Percentiles rank a stretch among this genome's conserved stretches.
Conservation (phyloP, 2,888 invertebrate species). For the Phytoseiulus persimilis region DNA sequence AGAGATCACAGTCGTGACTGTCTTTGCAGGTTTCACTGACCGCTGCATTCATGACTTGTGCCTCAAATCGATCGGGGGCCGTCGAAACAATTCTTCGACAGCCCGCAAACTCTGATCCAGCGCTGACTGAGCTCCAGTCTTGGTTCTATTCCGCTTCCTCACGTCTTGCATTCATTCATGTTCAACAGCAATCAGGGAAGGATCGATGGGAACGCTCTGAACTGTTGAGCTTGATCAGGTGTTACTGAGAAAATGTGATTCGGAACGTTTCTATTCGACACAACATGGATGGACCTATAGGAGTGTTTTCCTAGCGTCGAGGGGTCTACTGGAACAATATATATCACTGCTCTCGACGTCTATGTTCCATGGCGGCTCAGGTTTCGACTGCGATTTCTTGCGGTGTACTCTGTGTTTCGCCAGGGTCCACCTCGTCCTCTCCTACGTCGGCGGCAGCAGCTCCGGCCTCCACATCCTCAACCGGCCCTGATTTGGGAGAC, state of each 20-base stretch:
- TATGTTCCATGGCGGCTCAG: neutral
- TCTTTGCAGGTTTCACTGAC: neutral
- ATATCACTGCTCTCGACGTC: neutral
- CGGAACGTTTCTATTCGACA: neutral
- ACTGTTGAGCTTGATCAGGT: neutral
- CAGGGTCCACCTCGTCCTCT: neutral
- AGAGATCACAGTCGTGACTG: neutral
- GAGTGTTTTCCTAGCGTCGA: neutral
- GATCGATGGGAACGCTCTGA: neutral
- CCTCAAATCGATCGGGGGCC: neutral
- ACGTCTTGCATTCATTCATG: neutral
- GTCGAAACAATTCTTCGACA: neutral
- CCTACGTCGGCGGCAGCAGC: slow-evolving; percentile 9
- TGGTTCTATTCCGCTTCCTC: neutral
- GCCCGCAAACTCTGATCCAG: neutral
- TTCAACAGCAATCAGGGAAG: neutral
- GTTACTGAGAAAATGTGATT: neutral
- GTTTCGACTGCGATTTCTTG: slow-evolving; percentile 36
- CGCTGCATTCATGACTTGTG: neutral
- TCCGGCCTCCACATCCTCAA: slow-evolving; percentile 9
- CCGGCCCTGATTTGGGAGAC: neutral
- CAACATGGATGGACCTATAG: neutral
- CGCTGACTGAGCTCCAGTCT: neutral
- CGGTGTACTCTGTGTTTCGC: neutral
- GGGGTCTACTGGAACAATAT: neutral